phyloP scores from a whole-genome alignment of 2,797 vertebrate genomes.

The Crotalus adamanteus region DNA sequence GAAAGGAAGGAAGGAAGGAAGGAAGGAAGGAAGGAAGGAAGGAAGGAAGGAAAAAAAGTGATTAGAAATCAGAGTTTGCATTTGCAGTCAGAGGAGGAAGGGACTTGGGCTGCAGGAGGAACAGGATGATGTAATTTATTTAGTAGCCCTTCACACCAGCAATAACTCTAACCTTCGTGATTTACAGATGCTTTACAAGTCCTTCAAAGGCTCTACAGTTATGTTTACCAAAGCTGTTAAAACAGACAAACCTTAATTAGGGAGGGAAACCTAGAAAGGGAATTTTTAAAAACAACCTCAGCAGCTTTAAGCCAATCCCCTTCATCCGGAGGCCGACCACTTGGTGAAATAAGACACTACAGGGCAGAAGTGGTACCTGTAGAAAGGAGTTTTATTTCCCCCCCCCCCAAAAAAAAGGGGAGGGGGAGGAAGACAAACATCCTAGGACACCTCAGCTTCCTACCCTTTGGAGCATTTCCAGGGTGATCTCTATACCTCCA shows the following conservation, averaged over 20 bases:
- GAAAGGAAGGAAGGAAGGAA: too few relatives aligned
- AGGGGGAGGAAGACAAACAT: too few relatives aligned
- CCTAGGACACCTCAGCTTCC: background rate
- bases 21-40: background rate
- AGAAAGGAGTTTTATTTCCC: slow-evolving; percentile 1
- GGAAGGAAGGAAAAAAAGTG: background rate
- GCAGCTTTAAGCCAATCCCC: background rate
- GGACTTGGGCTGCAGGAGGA: background rate
- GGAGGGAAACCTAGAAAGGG: background rate
- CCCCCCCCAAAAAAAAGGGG: background rate
- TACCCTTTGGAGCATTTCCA: background rate
- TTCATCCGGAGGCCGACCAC: background rate
- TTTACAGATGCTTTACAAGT: background rate
- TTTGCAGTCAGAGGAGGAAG: background rate
- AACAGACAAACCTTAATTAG: background rate
- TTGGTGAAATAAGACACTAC: background rate
- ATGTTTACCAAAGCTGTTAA: background rate
- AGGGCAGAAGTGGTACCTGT: background rate
- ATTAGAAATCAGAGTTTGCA: background rate
- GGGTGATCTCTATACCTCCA: background rate
- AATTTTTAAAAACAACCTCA: background rate
- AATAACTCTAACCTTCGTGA: background rate
- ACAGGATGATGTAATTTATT: background rate
- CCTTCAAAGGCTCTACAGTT: background rate
- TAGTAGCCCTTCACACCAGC: background rate